phyloP scores from a whole-genome alignment of 2,888 invertebrate genomes.

The Cheilosia urbana region DNA sequence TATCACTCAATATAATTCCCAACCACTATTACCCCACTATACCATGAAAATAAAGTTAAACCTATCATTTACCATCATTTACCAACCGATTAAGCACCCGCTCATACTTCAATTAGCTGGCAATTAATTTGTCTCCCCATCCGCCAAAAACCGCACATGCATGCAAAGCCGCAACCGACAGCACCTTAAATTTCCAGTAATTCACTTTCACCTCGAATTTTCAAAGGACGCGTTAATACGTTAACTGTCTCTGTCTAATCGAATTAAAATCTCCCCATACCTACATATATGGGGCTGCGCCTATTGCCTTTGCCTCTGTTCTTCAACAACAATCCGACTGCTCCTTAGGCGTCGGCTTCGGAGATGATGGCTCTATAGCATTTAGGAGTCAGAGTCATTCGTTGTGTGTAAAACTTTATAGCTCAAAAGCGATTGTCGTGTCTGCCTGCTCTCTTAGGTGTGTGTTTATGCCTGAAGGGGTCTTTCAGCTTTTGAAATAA shows the following conservation, averaged over 20 bases:
- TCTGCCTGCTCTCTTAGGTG: conserved; percentile 77
- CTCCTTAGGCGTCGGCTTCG: conserved; percentile 67
- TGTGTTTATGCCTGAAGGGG: conserved; percentile 77
- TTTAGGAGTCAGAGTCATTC: background rate
- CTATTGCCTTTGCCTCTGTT: conserved; percentile 1
- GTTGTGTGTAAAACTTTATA: conserved; percentile 26
- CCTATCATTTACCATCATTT: conserved; percentile 45
- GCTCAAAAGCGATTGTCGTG: conserved; percentile 19
- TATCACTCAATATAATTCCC: background rate
- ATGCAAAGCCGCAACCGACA: conserved; percentile 19
- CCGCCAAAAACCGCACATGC: conserved; percentile 45
- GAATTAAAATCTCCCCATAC: conserved; percentile 82
- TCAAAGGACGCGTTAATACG: conserved; percentile 83
- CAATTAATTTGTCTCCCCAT: conserved; percentile 50
- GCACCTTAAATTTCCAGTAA: background rate
- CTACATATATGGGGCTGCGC: background rate
- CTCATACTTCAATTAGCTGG: conserved; percentile 29
- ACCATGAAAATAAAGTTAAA: too few relatives aligned
- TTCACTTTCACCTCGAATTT: conserved; percentile 37
- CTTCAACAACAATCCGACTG: conserved; percentile 52
- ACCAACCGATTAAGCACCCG: conserved; percentile 52
- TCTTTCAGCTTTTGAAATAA: conserved; percentile 72
- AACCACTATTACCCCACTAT: too few relatives aligned
- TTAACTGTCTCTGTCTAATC: conserved; percentile 84
- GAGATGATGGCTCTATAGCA: conserved; percentile 24